Conservation (phyloP, 2,113 vertebrate species). For the Eptatretus burgeri region DNA sequence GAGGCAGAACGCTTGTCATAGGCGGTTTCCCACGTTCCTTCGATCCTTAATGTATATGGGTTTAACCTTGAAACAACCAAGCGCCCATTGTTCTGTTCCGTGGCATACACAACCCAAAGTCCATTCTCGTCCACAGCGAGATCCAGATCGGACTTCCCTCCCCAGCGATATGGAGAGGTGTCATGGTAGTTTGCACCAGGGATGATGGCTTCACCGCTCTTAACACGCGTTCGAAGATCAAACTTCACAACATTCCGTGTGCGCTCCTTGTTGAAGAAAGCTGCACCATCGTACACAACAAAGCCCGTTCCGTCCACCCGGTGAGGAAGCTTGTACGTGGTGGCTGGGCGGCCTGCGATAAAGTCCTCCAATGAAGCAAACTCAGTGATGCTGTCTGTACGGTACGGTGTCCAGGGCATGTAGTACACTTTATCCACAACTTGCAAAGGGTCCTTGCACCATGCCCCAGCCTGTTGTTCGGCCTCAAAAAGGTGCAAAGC, state of each 20-base stretch:
- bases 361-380: slow-evolving; percentile 97
- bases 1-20: slow-evolving; percentile 74
- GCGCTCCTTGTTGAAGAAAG: slow-evolving; percentile 96
- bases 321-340: slow-evolving; percentile 82
- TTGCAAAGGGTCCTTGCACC: slow-evolving; percentile 95
- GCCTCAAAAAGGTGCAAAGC: slow-evolving; percentile 93
- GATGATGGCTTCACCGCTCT: slow-evolving; percentile 91
- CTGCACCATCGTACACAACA: slow-evolving; percentile 73
- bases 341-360: slow-evolving; percentile 70
- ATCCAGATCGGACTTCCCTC: slow-evolving; percentile 89
- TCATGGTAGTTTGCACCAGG: slow-evolving; percentile 92
- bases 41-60: slow-evolving; percentile 71
- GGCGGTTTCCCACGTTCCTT: slow-evolving; percentile 66
- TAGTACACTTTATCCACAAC: slow-evolving; percentile 97
- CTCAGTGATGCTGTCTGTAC: slow-evolving; percentile 68
- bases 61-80: slow-evolving; percentile 91
- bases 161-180: slow-evolving; percentile 91
- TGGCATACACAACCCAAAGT: slow-evolving; percentile 95
- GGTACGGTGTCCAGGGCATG: slow-evolving; percentile 93
- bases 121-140: slow-evolving; percentile 87
- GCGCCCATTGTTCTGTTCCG: slow-evolving; percentile 84
- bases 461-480: slow-evolving; percentile 92
- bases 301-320: slow-evolving; percentile 84
- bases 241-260: slow-evolving; percentile 96
- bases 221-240: slow-evolving; percentile 73